Base-by-base conservation (phyloP, 1,140 invertebrate genomes). In the Sitophilus oryzae region DNA sequence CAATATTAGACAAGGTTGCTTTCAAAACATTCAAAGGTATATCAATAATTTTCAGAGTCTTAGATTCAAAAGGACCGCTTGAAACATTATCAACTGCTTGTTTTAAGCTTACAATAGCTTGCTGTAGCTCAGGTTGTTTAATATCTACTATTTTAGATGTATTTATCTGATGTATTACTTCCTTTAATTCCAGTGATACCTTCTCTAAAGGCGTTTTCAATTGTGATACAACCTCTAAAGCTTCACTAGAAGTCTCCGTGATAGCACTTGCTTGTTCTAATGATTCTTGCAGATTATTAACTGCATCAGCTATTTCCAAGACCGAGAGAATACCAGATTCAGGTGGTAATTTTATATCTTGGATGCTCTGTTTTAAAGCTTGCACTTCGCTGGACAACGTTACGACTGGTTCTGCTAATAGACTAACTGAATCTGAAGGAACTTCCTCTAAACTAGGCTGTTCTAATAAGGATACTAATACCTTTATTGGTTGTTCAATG, bases 311-410 rank as follows among this genome's bases (percentile, higher is more conserved):
- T 30, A 58, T 15, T 38, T 56, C 36, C n/a, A 52, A 23, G 6
- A 64, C 16, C n/a, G 46, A 36, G 11, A 61, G 34, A 20, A 63
- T 40, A 4, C 56, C 63, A 48, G 59, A 53, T 38, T 64, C 45
- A 5, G 59, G 56, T 36, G 15, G 30, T 10, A 42, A 15, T 55
- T 58, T 22, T n/a, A 50, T 50, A 9, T 51, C 14, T n/a, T 55
- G 18, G 8, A 59, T 14, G 20, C 50, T 50, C 19, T 25, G 2
- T 14, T 54, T 58, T 19, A 42, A n/a, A 4, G 21, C 3, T 20
- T 42, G 3, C 16, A 42, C 16, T 42, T 51, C n/a, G 25, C 19
- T 15, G 40, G 18, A 20, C 30, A 49, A 38, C 8, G 3, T 4
- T 9, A 6, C 3, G n/a, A 49, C 11, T 18, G 47, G 47, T 36